These are phyloP conservation scores for Drosophila sp. DNA, from an alignment of 1,140 invertebrate genomes.

Conservation along the genomic window DNA sequence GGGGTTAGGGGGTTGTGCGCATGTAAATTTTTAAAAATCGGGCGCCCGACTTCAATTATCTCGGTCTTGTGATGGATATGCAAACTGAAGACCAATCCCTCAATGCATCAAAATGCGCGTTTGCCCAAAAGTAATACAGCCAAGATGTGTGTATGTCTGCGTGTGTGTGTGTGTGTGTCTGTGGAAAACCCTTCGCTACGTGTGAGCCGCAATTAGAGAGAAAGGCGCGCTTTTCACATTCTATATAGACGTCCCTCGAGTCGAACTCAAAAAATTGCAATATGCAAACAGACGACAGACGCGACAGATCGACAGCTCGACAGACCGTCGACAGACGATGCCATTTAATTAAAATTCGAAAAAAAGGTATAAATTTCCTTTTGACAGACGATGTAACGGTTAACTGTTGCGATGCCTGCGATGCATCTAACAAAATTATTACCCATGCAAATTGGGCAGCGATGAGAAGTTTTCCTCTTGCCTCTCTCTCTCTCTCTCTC, in stretches of 20 bases:
- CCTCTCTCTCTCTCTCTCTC: no score
- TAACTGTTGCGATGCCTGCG: slow-evolving; percentile 37
- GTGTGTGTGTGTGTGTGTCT: slow-evolving; percentile 23
- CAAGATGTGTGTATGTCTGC: slow-evolving; percentile 41
- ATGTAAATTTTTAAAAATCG: slow-evolving; percentile 68
- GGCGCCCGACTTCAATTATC: slow-evolving; percentile 64
- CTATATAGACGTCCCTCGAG: slow-evolving; percentile 23
- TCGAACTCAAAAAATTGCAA: slow-evolving; percentile 57
- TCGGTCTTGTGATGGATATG: slow-evolving; percentile 56
- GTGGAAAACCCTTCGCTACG: slow-evolving; percentile 44
- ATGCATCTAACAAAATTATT: slow-evolving; percentile 69
- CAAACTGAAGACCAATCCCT: slow-evolving; percentile 55
- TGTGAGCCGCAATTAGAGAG: slow-evolving; percentile 73
- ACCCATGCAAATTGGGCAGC: slow-evolving; percentile 80
- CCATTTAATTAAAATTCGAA: slow-evolving; percentile 79
- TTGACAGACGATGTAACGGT: slow-evolving; percentile 74
- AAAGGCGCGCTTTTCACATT: slow-evolving; percentile 66
- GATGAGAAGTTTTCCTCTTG: slow-evolving; percentile 41
- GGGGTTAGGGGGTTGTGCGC: slow-evolving; percentile 35
- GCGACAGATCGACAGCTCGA: slow-evolving; percentile 11
- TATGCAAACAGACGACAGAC: slow-evolving; percentile 65
- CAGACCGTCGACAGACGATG: slow-evolving; percentile 46
- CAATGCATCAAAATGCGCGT: slow-evolving; percentile 40
- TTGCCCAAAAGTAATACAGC: slow-evolving; percentile 22
- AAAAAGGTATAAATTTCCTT: slow-evolving; percentile 77